Evolutionary conservation across 2,888 invertebrate genomes (phyloP), one percentile per base, ranked within the genome.

Genomic region (Escarpia spicata): DNA sequence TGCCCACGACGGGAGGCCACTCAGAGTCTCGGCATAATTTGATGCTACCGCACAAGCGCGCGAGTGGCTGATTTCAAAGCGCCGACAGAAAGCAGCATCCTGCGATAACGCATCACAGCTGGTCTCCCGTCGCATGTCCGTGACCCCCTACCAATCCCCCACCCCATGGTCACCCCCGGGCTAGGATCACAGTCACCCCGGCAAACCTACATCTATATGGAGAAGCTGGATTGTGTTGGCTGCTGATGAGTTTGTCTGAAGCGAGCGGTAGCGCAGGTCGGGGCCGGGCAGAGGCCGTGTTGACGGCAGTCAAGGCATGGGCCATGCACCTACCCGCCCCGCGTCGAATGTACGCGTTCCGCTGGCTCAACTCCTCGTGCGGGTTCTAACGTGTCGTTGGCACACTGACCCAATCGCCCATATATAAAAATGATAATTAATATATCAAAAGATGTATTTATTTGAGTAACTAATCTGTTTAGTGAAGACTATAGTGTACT

Each of bases 351-450:
- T 52, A 52, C 52, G 15, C 52, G 52, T 52, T 15, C 52, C 52
- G 52, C 26, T 26, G 75, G n/a, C 75, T 26, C 75, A 4, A 75
- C 75, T 26, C 4, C 6, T 19, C 75, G 19, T 26, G 75, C 75
- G 75, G 75, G 75, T 75, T 75, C 75, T 19, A n/a, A 75, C 75
- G 75, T 75, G 75, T n/a, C 75, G 75, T 26, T 75, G 75, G 75
- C 75, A 26, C 26, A n/a, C 75, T 26, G 75, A 75, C 75, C 75
- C n/a, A 75, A 6, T n/a, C 19, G 26, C 26, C 75, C 15, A 6
- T 75, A 15, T 37, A 37, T 37, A 37, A 37, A 37, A 37, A 37
- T 37, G 37, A 37, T 37, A 37, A 37, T 37, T 37, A 37, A 0
- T 37, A 37, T 1, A 0, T 37, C n/a, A n/a, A n/a, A 37, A 37